Percentiles rank a stretch among this genome's conserved stretches.
These are phyloP conservation scores for Periophthalmodon schlosseri DNA, from an alignment of 2,113 vertebrate genomes.

Conservation along the genomic window DNA sequence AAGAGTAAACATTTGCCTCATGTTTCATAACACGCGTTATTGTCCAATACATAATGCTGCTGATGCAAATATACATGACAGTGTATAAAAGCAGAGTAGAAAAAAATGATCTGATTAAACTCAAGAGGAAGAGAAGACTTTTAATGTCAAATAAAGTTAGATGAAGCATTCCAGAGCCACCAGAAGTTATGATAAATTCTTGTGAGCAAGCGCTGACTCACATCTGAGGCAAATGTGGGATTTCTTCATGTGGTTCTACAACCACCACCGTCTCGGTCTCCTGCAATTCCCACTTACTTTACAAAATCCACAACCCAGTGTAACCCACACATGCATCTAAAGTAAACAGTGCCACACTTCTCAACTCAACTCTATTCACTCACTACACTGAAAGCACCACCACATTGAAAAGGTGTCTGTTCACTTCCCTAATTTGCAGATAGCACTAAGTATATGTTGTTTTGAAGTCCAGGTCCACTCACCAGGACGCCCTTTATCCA, in stretches of 20 bases:
- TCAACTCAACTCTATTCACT: not conserved
- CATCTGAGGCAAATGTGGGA: not conserved
- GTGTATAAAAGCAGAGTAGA: slow-evolving; percentile 8
- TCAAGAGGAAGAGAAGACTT: slow-evolving; percentile 35
- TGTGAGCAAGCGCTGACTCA: not conserved
- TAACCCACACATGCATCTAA: slow-evolving; percentile 10
- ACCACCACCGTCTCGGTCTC: not conserved
- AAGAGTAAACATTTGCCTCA: not conserved
- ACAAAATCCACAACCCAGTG: slow-evolving; percentile 31
- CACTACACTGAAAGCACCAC: not conserved
- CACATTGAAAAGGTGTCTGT: not conserved
- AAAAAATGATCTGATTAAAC: slow-evolving; percentile 34
- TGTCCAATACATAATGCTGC: not conserved
- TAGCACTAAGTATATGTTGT: not conserved
- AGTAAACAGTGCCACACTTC: slow-evolving; percentile 16
- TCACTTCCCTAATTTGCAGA: not conserved
- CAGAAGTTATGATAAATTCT: not conserved
- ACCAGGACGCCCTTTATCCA: slow-evolving; percentile 99
- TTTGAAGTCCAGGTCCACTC: slow-evolving; percentile 51
- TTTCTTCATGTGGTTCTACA: slow-evolving; percentile 4
- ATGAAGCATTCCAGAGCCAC: slow-evolving; percentile 54
- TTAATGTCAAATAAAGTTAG: slow-evolving; percentile 46
- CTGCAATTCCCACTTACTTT: slow-evolving; percentile 30
- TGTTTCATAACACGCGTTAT: not conserved
- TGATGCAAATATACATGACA: not conserved